Percentiles rank a stretch among this genome's conserved stretches.
These are phyloP conservation scores for Drosophila pseudoananassae DNA, from an alignment of 1,140 invertebrate species.

Conservation along the genomic window DNA sequence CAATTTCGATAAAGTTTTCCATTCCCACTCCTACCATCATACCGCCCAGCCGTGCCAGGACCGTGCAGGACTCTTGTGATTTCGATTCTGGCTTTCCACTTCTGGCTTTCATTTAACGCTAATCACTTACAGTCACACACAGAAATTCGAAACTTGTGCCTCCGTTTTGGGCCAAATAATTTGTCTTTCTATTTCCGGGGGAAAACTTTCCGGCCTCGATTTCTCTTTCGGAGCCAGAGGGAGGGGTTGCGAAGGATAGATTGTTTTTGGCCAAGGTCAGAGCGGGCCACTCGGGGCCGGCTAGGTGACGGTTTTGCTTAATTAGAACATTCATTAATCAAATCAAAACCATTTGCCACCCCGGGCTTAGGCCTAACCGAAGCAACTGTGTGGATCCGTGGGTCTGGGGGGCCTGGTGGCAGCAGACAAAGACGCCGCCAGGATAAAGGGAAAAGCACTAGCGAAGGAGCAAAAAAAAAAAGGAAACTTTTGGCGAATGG, in stretches of 20 bases:
- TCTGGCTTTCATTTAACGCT: slow-evolving; percentile 74
- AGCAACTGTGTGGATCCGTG: slow-evolving; percentile 1
- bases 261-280: slow-evolving; percentile 79
- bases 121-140: slow-evolving; percentile 80
- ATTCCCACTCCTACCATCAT: no score
- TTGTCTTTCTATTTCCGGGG: slow-evolving; percentile 72
- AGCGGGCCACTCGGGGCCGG: slow-evolving; percentile 52
- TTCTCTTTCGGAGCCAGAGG: neutral
- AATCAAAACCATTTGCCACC: slow-evolving; percentile 83
- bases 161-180: slow-evolving; percentile 69
- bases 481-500: slow-evolving; percentile 76
- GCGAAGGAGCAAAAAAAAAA: slow-evolving; percentile 15
- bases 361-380: slow-evolving; percentile 52
- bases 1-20: slow-evolving; percentile 81
- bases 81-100: slow-evolving; percentile 16
- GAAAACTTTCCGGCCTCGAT: slow-evolving; percentile 25
- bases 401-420: neutral
- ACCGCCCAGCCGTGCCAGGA: neutral
- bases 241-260: slow-evolving; percentile 13
- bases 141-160: slow-evolving; percentile 35
- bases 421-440: slow-evolving; percentile 20
- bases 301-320: slow-evolving; percentile 83
- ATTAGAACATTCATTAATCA: slow-evolving; percentile 84
- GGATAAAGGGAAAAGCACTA: slow-evolving; percentile 18
- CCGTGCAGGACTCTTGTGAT: slow-evolving; percentile 8